Conservation (phyloP, 2,888 invertebrate species). For the Encarsia formosa region DNA sequence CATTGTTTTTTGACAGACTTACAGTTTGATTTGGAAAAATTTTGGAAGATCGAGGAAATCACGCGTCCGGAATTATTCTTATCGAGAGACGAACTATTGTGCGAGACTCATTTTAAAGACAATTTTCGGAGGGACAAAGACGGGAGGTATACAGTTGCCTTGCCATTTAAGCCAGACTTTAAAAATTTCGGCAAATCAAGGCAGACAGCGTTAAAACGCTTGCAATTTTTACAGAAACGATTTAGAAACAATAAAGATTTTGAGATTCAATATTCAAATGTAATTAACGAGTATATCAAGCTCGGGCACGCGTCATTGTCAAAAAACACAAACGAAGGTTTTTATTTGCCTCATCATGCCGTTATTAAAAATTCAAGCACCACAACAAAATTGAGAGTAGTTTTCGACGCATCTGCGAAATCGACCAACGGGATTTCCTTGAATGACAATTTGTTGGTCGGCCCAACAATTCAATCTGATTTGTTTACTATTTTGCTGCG, state of each 20-base stretch:
- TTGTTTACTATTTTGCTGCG: neutral
- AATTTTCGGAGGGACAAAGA: neutral
- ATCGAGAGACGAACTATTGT: neutral
- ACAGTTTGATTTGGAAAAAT: neutral
- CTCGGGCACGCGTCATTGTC: constrained; percentile 7
- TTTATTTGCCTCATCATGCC: constrained; percentile 5
- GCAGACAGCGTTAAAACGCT: neutral
- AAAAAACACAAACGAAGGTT: constrained; percentile 1
- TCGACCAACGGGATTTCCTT: neutral
- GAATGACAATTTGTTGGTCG: neutral
- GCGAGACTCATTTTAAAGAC: neutral
- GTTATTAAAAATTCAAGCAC: neutral
- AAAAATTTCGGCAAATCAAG: neutral
- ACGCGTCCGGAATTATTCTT: neutral
- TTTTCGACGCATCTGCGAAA: constrained; percentile 1
- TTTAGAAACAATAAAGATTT: neutral
- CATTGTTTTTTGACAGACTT: neutral
- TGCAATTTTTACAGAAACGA: neutral
- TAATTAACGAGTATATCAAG: constrained; percentile 10
- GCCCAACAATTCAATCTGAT: neutral
- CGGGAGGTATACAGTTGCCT: neutral
- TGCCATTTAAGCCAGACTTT: neutral
- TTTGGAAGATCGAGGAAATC: neutral
- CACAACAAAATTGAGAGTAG: constrained; percentile 1
- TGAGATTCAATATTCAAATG: neutral